These are phyloP conservation scores for Cyanocitta stelleri DNA, from an alignment of 2,113 vertebrate species.

Conservation along the genomic window DNA sequence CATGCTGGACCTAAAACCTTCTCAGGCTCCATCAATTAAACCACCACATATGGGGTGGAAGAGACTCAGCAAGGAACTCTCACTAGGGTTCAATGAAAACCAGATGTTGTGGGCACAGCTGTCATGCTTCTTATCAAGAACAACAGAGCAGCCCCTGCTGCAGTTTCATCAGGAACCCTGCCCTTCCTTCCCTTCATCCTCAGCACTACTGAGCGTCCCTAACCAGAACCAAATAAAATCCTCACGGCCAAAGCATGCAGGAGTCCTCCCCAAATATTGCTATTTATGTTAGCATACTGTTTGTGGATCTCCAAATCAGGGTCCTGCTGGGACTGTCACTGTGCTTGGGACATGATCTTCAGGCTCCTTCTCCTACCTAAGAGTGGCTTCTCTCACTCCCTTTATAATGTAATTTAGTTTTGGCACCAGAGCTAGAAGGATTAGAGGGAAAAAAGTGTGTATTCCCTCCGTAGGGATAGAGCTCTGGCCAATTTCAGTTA, in stretches of 20 bases:
- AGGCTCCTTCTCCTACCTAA: background rate
- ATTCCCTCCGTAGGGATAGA: background rate
- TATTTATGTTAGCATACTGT: slow-evolving; percentile 4
- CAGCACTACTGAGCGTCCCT: background rate
- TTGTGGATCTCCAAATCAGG: background rate
- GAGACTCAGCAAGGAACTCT: slow-evolving; percentile 51
- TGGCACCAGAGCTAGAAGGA: background rate
- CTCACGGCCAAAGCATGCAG: background rate
- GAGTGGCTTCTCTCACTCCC: background rate
- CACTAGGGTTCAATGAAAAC: slow-evolving; percentile 28
- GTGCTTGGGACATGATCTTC: background rate
- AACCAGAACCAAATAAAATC: slow-evolving; percentile 24
- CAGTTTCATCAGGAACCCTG: slow-evolving; percentile 5
- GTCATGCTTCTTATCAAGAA: slow-evolving; percentile 49
- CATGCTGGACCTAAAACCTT: slow-evolving; percentile 40
- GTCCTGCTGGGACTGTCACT: background rate
- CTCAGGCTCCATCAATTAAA: slow-evolving; percentile 60
- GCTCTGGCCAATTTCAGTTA: slow-evolving; percentile 23
- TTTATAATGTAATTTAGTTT: background rate
- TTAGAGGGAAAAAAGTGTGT: background rate
- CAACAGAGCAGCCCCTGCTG: slow-evolving; percentile 26
- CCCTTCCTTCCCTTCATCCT: slow-evolving; percentile 27
- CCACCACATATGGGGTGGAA: slow-evolving; percentile 54
- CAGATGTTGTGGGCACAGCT: slow-evolving; percentile 53
- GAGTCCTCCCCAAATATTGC: background rate